Evolutionary conservation across 2,797 vertebrate genomes (phyloP), one percentile per base, ranked within the genome.

Genomic region (Eleutherodactylus coqui): DNA sequence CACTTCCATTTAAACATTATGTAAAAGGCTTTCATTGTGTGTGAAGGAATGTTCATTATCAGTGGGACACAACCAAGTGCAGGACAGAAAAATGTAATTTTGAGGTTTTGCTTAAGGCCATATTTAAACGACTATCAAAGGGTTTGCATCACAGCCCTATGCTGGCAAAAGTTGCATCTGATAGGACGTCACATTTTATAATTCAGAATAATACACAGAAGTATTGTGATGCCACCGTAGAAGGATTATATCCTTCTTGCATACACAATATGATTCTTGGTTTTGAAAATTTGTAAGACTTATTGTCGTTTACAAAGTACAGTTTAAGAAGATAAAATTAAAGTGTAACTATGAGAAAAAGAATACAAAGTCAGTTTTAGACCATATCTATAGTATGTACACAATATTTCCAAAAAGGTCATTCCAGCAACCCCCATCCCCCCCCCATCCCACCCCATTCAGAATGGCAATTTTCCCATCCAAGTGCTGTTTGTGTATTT

Each of bases 41-140:
- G 53, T 79, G 53, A 79, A 79, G 76, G 76, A 27, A 41, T 79
- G 60, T 79, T 79, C 45, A 79, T 79, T 79, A 79, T 79, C 76
- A 41, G 55, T 41, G 75, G 51, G 49, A 36, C 75, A 55, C 49
- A 78, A 38, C 51, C 29, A 60, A 79, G 53, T 53, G 5, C 24
- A 32, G 32, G 75, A 49, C 32, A 16, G 34, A 38, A 58, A 78
- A 78, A 60, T 27, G 34, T 60, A 60, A 78, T 78, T 58, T 78
- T 58, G 51, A 55, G 29, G n/a, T 75, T 75, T 75, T 32, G 73
- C 75, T 41, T 21, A 55, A 41, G 53, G 76, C 53, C n/a, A 27
- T 79, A 13, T 60, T 79, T 79, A 79, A 41, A 36, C 60, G 76
- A 60, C 43, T 58, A 78, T 58, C 11, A 58, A 79, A 41, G 76